Evolutionary conservation across 2,888 invertebrate genomes (phyloP), one percentile per base, ranked within the genome.

Genomic region (Pasiphila rectangulata): DNA sequence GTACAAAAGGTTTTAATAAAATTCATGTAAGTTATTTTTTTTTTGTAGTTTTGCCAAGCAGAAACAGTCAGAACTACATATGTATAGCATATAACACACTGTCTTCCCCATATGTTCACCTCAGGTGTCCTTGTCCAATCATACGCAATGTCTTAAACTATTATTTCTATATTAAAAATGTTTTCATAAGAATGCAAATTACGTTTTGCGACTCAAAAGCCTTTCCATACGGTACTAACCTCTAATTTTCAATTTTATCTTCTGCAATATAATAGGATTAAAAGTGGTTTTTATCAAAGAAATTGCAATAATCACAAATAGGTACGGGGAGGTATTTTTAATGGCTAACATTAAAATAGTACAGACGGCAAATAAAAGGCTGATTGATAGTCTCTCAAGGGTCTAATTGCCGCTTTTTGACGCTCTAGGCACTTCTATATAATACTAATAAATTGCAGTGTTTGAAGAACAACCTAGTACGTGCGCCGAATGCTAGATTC

Each of bases 391-490:
- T 34, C 19, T 32, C 32, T 25, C 12, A 25, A 27, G 23, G 39
- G 15, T 39, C 21, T 27, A 39, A 40, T 40, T 34, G 40, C 39
- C 16, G 30, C 29, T 44, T 20, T 49, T 21, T 30, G 23, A 15
- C 27, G 44, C 49, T 40, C 15, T 24, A 39, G 49, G 49, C 43
- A 30, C 36, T 43, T 49, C 35, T 44, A 35, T 40, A 25, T 44
- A 49, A 40, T 44, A 36, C 44, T 49, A 44, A 49, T 44, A 44
- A 44, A 49, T 44, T 40, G 40, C 32, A 30, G 44, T 44, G 44
- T 36, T 44, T 44, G 39, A 3, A 19, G n/a, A n/a, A n/a, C n/a
- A n/a, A n/a, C n/a, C 16, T 5, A 20, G 25, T 34, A 46, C 40
- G 46, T 46, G 46, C 23, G 2, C 7, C 16, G 46, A 46, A 46